These are phyloP conservation scores for Nomada goodeniana DNA, from an alignment of 2,888 invertebrate genomes.

Conservation along the genomic window DNA sequence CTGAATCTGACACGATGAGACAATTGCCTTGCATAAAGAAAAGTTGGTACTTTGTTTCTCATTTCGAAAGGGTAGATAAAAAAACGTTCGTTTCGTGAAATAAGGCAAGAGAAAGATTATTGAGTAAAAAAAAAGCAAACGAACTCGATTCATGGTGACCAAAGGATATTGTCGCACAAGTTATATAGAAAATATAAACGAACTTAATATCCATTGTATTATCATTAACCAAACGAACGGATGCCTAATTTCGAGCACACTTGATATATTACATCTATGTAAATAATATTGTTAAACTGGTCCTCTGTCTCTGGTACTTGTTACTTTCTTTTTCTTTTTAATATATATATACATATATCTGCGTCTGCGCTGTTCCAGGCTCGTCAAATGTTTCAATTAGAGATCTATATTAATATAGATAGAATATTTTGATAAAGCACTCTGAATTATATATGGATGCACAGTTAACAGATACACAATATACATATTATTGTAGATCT, in stretches of 20 bases:
- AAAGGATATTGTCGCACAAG: slow-evolving; percentile 2
- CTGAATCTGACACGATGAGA: slow-evolving; percentile 30
- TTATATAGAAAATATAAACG: neutral
- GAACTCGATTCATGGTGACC: neutral
- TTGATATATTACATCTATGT: slow-evolving; percentile 70
- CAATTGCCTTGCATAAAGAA: slow-evolving; percentile 81
- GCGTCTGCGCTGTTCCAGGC: slow-evolving; percentile 64
- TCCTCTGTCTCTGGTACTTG: slow-evolving; percentile 54
- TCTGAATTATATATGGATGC: slow-evolving; percentile 68
- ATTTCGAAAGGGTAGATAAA: neutral
- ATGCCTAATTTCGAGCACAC: slow-evolving; percentile 84
- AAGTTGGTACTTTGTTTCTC: slow-evolving; percentile 72
- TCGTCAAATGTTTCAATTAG: slow-evolving; percentile 54
- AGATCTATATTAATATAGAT: slow-evolving; percentile 43
- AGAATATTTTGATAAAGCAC: slow-evolving; percentile 47
- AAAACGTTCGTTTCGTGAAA: neutral
- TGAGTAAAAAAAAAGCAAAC: neutral
- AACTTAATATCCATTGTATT: slow-evolving; percentile 2
- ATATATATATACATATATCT: slow-evolving; percentile 16
- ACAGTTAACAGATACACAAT: slow-evolving; percentile 64
- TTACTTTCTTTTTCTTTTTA: slow-evolving; percentile 8
- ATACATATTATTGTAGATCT: slow-evolving; percentile 69
- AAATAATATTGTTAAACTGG: slow-evolving; percentile 27
- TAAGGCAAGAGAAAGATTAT: neutral
- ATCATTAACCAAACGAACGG: slow-evolving; percentile 40